Evolutionary conservation across 2,888 invertebrate species (phyloP).

Genomic region (Parnassius smintheus): DNA sequence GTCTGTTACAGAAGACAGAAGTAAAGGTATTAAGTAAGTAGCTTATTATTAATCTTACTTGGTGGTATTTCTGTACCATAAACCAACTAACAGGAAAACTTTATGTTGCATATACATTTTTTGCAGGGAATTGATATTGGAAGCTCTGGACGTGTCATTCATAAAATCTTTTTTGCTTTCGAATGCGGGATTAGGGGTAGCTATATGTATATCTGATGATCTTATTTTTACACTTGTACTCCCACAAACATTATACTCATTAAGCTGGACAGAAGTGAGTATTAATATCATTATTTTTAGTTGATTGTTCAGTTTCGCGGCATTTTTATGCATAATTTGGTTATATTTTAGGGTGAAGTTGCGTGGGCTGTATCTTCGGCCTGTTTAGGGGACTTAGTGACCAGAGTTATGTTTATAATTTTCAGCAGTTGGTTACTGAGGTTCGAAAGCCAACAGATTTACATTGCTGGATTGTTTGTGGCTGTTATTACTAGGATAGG

Average conservation of each 20-base stretch:
- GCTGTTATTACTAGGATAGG: conserved; percentile 82
- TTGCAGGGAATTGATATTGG: conserved; percentile 43
- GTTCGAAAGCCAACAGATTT: conserved; percentile 81
- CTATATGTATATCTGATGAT: conserved; percentile 77
- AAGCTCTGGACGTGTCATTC: conserved; percentile 76
- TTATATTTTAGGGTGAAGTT: conserved; percentile 70
- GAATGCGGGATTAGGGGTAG: conserved; percentile 82
- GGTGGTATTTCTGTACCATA: background rate
- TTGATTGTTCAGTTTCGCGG: background rate
- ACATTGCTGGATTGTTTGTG: conserved; percentile 80
- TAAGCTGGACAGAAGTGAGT: conserved; percentile 67
- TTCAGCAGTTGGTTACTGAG: conserved; percentile 74
- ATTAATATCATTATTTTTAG: too few species aligned
- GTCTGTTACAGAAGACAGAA: conserved; percentile 3
- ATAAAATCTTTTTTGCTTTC: conserved; percentile 76
- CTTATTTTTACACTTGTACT: conserved; percentile 75
- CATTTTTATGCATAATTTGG: background rate
- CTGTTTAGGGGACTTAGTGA: conserved; percentile 83
- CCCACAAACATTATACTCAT: conserved; percentile 79
- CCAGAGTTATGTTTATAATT: conserved; percentile 80
- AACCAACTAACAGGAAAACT: too few species aligned
- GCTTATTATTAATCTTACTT: background rate
- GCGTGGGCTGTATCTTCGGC: conserved; percentile 83
- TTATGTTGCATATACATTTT: background rate
- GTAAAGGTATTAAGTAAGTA: conserved; percentile 18